Base-by-base conservation (phyloP, 2,797 vertebrate species). In the Leuciscus waleckii region DNA sequence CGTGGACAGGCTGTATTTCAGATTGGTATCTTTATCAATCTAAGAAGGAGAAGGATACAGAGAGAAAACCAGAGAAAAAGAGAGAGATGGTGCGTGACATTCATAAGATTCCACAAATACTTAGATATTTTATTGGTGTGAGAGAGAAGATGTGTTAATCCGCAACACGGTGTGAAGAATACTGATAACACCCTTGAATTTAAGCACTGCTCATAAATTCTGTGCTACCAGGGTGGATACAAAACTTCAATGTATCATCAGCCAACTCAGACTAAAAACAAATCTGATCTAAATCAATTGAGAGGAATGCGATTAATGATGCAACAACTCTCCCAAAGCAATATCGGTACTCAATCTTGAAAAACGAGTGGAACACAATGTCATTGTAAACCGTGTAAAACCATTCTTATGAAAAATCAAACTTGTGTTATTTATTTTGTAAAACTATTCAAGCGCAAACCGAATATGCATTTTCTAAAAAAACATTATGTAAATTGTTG, bases 1-100 rank as follows among this genome's bases (percentile, higher is more conserved):
- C 2, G 92, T 92, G 19, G 96, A 95, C 87, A 97, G 95, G 87
- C 94, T 95, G 87, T 96, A 95, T 85, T 94, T 96, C 89, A 95
- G 89, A 90, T 91, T 93, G 73, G 93, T 92, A 79, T 94, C 93
- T 81, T 95, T 94, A 90, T 97, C 95, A 90, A 97, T 90, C 96
- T 97, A 83, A 56, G 37, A 43, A 26, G 69, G 41, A 80, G 69
- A 89, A 37, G 29, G 32, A 82, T 79, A 49, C 68, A 75, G 23
- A 88, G 74, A 79, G 65, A 39, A 37, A 76, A 11, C 16, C 73
- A 80, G 41, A 67, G 32, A 86, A n/a, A 77, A 37, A 56, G 79
- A 69, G 35, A 81, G 67, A 61, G 32, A 73, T 69, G 68, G 19
- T 43, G 26, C 2, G 9, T 75, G 58, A 76, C 56, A 68, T 76